phyloP scores from a whole-genome alignment of 2,888 invertebrate species.

The Eristalis tenax region DNA sequence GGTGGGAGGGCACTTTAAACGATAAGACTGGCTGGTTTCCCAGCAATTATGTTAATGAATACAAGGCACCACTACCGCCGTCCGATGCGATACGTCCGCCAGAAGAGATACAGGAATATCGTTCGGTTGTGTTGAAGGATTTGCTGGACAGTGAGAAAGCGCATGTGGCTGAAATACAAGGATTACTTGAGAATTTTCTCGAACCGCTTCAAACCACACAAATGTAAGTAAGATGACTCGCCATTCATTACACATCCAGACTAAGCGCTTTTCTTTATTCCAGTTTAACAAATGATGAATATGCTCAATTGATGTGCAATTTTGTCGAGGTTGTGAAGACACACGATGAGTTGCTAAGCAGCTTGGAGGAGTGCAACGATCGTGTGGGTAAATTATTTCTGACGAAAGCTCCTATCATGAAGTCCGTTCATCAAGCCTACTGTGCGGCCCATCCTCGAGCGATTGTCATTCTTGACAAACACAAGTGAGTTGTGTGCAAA shows the following conservation, averaged over 20 bases:
- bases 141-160: constrained; percentile 95
- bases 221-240: constrained; percentile 85
- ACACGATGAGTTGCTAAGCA: constrained; percentile 90
- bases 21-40: constrained; percentile 99
- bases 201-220: constrained; percentile 92
- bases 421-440: constrained; percentile 92
- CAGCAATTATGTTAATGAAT: constrained; percentile 97
- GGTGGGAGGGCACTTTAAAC: constrained; percentile 99
- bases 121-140: constrained; percentile 93
- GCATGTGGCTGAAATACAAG: constrained; percentile 94
- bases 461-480: constrained; percentile 95
- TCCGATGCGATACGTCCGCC: constrained; percentile 86
- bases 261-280: not conserved
- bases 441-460: constrained; percentile 97
- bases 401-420: constrained; percentile 90
- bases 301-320: constrained; percentile 92
- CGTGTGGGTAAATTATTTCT: constrained; percentile 94
- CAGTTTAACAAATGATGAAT: constrained; percentile 92
- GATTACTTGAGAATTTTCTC: constrained; percentile 91
- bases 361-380: constrained; percentile 92
- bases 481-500: constrained; percentile 86
- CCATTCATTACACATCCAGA: not conserved
- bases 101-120: constrained; percentile 89
- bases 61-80: constrained; percentile 83
- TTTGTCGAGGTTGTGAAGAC: constrained; percentile 92